Evolutionary conservation across 2,888 invertebrate genomes (phyloP), one percentile per base, ranked within the genome.

Genomic region (Encarsia formosa): DNA sequence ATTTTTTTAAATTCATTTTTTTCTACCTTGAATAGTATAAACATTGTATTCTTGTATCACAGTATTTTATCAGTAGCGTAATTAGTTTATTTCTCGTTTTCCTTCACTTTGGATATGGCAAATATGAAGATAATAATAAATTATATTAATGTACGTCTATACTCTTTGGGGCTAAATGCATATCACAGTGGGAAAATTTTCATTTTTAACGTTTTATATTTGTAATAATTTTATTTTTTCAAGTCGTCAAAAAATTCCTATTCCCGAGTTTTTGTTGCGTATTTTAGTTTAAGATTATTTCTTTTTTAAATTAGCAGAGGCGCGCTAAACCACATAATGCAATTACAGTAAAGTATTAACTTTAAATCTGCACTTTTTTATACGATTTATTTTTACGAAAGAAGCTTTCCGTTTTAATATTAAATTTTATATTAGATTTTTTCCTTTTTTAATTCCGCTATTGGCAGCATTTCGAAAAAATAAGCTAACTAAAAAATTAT

Each of bases 151-250:
- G 67, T 70, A 70, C 67, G 66, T 68, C 68, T 71, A 71, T 65
- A 70, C 62, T 72, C 71, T 72, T 71, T 71, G 70, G 71, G 68
- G 67, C 67, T 70, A 69, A 70, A 71, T 73, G 70, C 68, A 64
- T 72, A 71, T 73, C 71, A 71, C 71, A 72, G 70, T 67, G 67
- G 64, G 62, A 65, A 63, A 68, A 65, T 65, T 70, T 61, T 55
- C 56, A 46, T 44, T 31, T 68, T 64, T 59, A 63, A 66, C 63
- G 49, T 63, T 64, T 32, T 52, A 35, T 49, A 50, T 40, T 40
- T 37, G 32, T 49, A 49, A 45, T 49, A 57, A 47, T 57, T 59
- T 56, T 59, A 57, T 52, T 59, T 57, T 50, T 59, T 58, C 57
- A 46, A 61, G 39, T 40, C 31, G 16, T 9, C 48, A 39, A 54